Conservation (phyloP, 2,797 vertebrate genomes). For the Epinephelus coioides region DNA sequence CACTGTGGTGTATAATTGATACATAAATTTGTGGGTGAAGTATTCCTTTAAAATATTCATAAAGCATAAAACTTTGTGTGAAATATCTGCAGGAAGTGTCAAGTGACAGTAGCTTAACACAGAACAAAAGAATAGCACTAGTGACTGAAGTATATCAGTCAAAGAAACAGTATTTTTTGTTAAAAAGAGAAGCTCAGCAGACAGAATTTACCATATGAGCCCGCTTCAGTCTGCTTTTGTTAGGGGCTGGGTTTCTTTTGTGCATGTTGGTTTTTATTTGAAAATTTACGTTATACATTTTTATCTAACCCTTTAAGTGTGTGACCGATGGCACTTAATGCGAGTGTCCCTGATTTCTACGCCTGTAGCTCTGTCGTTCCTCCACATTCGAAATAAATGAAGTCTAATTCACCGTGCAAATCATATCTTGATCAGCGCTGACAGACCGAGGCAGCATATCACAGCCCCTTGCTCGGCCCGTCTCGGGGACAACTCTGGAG, state of each 20-base stretch:
- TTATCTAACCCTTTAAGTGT: slow-evolving; percentile 43
- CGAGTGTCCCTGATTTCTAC: slow-evolving; percentile 47
- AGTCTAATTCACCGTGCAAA: slow-evolving; percentile 68
- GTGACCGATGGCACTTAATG: slow-evolving; percentile 53
- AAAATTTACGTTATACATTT: slow-evolving; percentile 14
- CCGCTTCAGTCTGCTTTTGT: slow-evolving; percentile 3
- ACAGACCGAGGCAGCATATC: slow-evolving; percentile 51
- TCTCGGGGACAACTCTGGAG: slow-evolving; percentile 53
- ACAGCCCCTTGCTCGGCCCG: slow-evolving; percentile 31
- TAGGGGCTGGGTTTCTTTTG: neutral
- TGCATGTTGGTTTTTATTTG: slow-evolving; percentile 19
- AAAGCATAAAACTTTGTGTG: neutral
- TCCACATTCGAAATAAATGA: slow-evolving; percentile 59
- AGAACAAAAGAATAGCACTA: neutral
- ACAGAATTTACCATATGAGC: neutral
- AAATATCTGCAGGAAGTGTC: slow-evolving; percentile 15
- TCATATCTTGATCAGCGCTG: slow-evolving; percentile 67
- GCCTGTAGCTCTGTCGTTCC: slow-evolving; percentile 36
- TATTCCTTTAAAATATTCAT: neutral
- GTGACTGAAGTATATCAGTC: neutral
- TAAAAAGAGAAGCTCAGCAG: neutral
- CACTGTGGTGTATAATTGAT: no score
- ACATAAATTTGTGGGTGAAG: no score
- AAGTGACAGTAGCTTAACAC: neutral
- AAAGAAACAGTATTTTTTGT: neutral